phyloP scores from a whole-genome alignment of 1,140 invertebrate genomes.

The Tetramorium simillimum region DNA sequence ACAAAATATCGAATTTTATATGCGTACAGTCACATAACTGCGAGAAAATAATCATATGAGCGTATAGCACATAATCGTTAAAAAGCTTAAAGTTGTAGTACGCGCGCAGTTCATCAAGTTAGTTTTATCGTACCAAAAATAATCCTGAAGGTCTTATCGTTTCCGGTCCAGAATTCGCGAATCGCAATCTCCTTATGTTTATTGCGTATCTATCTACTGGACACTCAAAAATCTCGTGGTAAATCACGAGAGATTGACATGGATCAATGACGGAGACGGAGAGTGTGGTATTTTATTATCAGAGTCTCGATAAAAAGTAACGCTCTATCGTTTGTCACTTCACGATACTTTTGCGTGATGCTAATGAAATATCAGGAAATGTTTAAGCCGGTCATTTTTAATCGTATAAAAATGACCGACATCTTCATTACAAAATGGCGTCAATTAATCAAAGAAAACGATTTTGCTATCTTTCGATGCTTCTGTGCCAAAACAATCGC shows the following conservation, averaged over 20 bases:
- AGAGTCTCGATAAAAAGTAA: conserved; percentile 45
- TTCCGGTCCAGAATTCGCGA: background rate
- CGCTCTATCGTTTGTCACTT: background rate
- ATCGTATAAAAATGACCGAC: background rate
- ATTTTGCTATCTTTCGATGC: background rate
- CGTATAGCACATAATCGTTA: background rate
- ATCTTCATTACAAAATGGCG: background rate
- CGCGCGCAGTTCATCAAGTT: background rate
- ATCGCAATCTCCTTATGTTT: background rate
- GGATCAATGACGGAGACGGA: conserved; percentile 48
- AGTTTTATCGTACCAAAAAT: conserved; percentile 8
- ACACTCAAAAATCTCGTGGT: background rate
- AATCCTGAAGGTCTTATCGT: background rate
- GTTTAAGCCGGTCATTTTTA: background rate
- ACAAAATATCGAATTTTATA: background rate
- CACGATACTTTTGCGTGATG: background rate
- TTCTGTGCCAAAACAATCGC: background rate
- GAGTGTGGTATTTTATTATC: conserved; percentile 44
- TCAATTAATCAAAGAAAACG: background rate
- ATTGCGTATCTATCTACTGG: background rate
- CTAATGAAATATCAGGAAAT: background rate
- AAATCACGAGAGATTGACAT: conserved; percentile 32
- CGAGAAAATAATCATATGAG: background rate
- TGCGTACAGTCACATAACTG: background rate
- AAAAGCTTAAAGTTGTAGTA: background rate